phyloP scores from a whole-genome alignment of 1,140 invertebrate species.

The Drosophila erecta region DNA sequence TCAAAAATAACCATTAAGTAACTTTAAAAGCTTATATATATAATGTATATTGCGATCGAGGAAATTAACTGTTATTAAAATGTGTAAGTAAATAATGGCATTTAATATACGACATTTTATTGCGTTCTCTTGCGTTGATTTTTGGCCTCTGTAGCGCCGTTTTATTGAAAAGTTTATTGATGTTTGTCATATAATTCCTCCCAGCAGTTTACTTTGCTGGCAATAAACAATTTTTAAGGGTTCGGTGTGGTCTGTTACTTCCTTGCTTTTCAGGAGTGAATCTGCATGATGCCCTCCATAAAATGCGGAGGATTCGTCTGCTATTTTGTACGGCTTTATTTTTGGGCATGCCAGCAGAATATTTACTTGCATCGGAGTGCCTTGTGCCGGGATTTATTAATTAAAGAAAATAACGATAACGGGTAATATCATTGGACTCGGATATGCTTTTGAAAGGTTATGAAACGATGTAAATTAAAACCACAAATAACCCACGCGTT shows the following conservation, averaged over 20 bases:
- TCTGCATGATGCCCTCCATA: conserved; percentile 14
- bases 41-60: too few species aligned
- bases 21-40: too few species aligned
- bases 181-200: conserved; percentile 62
- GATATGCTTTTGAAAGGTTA: too few species aligned
- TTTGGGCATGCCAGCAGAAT: conserved; percentile 10
- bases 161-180: conserved; percentile 74
- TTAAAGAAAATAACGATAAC: neutral
- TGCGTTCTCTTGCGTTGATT: too few species aligned
- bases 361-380: conserved; percentile 10
- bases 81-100: too few species aligned
- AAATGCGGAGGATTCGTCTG: conserved; percentile 7
- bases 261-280: conserved; percentile 6
- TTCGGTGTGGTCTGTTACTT: conserved; percentile 1
- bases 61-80: too few species aligned
- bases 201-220: neutral
- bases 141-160: conserved; percentile 16
- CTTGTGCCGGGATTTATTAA: neutral
- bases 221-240: conserved; percentile 26
- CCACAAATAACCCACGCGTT: neutral
- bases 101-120: too few species aligned
- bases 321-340: conserved; percentile 1
- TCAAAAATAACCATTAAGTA: neutral
- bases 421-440: neutral
- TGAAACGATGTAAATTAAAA: neutral